Conservation (phyloP, 2,797 vertebrate genomes). For the Gallinago solitaria region DNA sequence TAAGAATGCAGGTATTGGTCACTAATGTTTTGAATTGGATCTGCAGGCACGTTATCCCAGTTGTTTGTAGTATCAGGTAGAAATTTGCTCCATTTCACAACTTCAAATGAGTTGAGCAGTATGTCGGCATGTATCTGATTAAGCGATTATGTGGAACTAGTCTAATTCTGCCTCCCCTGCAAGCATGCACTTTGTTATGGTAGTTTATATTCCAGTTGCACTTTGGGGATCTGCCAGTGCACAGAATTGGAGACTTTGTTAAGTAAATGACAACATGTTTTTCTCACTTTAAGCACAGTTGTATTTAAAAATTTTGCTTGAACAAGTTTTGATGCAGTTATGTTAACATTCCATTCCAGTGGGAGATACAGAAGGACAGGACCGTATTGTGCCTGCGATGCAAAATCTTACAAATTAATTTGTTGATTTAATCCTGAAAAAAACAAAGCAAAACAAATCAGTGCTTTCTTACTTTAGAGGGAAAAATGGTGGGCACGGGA, state of each 20-base stretch:
- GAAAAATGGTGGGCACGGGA: background rate
- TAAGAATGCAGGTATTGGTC: background rate
- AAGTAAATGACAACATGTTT: background rate
- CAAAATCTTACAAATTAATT: background rate
- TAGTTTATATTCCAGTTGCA: background rate
- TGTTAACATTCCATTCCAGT: background rate
- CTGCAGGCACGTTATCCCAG: background rate
- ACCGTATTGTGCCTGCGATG: background rate
- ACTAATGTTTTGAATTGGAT: background rate
- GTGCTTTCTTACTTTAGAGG: background rate
- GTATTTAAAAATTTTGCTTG: background rate
- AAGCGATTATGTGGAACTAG: background rate
- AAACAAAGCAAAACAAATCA: background rate
- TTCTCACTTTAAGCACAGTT: background rate
- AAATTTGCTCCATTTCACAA: background rate
- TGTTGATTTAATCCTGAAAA: background rate
- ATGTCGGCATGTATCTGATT: background rate
- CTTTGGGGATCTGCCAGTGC: background rate
- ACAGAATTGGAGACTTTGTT: background rate
- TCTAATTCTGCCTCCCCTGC: background rate
- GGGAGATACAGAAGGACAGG: background rate
- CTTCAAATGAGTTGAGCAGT: background rate
- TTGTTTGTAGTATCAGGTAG: background rate
- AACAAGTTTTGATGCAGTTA: background rate
- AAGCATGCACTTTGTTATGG: background rate